Percentiles rank a stretch among this genome's conserved stretches.
Evolutionary conservation across 2,888 invertebrate species (phyloP).

Genomic region (Latrodectus elegans): DNA sequence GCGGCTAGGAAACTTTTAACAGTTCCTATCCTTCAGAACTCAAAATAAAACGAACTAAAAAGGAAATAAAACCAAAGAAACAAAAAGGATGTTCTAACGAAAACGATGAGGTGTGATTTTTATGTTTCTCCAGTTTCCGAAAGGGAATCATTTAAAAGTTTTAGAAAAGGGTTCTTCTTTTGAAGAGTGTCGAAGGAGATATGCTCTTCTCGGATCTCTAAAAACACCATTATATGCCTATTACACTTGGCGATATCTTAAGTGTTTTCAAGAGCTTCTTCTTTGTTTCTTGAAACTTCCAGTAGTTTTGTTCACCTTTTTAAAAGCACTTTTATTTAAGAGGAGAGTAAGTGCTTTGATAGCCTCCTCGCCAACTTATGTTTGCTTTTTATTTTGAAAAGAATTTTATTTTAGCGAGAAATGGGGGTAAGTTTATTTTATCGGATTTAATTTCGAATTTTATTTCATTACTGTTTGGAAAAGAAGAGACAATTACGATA

Average conservation of each 20-base stretch:
- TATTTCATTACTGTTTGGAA: no score
- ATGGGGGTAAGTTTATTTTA: no score
- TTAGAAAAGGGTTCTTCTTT: conserved; percentile 6
- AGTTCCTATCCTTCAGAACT: conserved; percentile 22
- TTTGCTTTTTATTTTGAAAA: no score
- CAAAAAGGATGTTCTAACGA: conserved; percentile 17
- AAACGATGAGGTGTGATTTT: conserved; percentile 20
- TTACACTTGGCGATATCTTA: conserved; percentile 26
- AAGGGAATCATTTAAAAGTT: conserved; percentile 1
- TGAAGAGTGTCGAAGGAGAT: conserved; percentile 4
- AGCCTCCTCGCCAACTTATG: no score
- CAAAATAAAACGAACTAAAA: neutral
- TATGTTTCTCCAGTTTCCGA: conserved; percentile 29
- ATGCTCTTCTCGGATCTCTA: conserved; percentile 4
- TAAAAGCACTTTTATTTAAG: no score
- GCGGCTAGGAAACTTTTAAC: conserved; percentile 53
- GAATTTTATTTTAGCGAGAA: no score
- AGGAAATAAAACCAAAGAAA: conserved; percentile 10
- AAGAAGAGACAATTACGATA: no score
- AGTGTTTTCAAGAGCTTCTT: neutral
- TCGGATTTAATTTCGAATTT: no score
- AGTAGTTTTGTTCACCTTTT: no score
- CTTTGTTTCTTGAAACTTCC: neutral
- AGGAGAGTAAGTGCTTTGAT: no score
- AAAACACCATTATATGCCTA: conserved; percentile 43